phyloP scores from a whole-genome alignment of 2,113 vertebrate species.

The Elaphurus davidianus region DNA sequence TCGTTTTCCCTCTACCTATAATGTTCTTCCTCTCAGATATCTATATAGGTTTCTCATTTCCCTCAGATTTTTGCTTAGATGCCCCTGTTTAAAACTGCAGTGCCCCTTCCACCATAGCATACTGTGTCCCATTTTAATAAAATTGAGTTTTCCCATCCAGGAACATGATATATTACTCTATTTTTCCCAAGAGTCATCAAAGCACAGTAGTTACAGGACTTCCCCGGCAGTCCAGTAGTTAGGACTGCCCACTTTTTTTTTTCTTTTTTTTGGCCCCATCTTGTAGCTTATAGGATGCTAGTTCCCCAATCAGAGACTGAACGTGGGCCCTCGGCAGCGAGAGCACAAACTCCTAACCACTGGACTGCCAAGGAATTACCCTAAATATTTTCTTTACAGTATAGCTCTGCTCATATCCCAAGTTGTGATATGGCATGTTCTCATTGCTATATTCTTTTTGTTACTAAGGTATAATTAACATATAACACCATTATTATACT shows the following conservation, averaged over 20 bases:
- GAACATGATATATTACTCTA: not conserved
- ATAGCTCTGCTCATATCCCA: not conserved
- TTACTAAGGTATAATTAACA: not conserved
- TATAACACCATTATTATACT: not conserved
- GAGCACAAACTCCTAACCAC: not conserved
- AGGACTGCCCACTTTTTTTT: not conserved
- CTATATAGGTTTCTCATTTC: not conserved
- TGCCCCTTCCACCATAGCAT: not conserved
- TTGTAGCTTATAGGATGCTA: not conserved
- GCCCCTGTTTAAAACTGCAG: not conserved
- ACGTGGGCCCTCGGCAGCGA: not conserved
- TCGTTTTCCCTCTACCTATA: not conserved
- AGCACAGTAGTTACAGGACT: not conserved
- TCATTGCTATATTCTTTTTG: not conserved
- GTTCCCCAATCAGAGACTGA: not conserved
- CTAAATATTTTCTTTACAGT: not conserved
- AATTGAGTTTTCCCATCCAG: not conserved
- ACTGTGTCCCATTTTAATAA: not conserved
- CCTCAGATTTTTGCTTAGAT: conserved; percentile 5
- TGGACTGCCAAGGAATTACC: not conserved
- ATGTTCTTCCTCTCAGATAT: not conserved
- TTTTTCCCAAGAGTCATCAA: not conserved
- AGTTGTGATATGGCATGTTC: not conserved
- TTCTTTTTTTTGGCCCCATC: not conserved
- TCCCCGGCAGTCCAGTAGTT: not conserved